Evolutionary conservation across 2,888 invertebrate species (phyloP).

Genomic region (Punctoribates punctum): DNA sequence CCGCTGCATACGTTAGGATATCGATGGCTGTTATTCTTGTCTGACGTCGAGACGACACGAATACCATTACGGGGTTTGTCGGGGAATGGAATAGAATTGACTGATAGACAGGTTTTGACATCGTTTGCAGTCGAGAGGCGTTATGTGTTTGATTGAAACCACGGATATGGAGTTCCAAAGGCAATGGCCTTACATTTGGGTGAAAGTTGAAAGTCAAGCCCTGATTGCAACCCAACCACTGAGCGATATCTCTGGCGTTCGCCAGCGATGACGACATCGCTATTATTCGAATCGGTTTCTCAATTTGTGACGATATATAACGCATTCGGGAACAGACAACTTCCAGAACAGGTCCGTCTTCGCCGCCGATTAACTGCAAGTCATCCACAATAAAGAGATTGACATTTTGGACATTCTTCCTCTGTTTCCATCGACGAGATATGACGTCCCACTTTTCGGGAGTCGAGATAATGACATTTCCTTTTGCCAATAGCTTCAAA

Average conservation of each 20-base stretch:
- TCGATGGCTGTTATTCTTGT: slow-evolving; percentile 93
- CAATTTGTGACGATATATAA: slow-evolving; percentile 90
- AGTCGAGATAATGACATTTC: slow-evolving; percentile 92
- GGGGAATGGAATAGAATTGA: slow-evolving; percentile 79
- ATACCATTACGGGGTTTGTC: slow-evolving; percentile 77
- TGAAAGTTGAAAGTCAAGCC: slow-evolving; percentile 97
- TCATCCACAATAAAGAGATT: slow-evolving; percentile 96
- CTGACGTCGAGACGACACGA: slow-evolving; percentile 86
- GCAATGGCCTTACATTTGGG: slow-evolving; percentile 91
- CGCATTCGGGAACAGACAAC: slow-evolving; percentile 81
- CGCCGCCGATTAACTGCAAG: slow-evolving; percentile 66
- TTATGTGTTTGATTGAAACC: slow-evolving; percentile 98
- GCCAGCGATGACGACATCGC: slow-evolving; percentile 88
- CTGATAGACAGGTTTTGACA: slow-evolving; percentile 97
- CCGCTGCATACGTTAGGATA: slow-evolving; percentile 85
- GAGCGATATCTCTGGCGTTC: slow-evolving; percentile 90
- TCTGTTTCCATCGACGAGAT: slow-evolving; percentile 96
- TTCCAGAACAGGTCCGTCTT: slow-evolving; percentile 76
- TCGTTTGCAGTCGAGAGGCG: slow-evolving; percentile 88
- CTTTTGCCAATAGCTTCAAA: slow-evolving; percentile 73
- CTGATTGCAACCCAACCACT: slow-evolving; percentile 92
- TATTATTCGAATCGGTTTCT: slow-evolving; percentile 81
- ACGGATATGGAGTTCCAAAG: slow-evolving; percentile 89
- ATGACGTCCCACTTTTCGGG: slow-evolving; percentile 99
- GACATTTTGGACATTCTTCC: slow-evolving; percentile 96